These are phyloP conservation scores for Abramis brama DNA, from an alignment of 2,113 vertebrate species.

Conservation along the genomic window DNA sequence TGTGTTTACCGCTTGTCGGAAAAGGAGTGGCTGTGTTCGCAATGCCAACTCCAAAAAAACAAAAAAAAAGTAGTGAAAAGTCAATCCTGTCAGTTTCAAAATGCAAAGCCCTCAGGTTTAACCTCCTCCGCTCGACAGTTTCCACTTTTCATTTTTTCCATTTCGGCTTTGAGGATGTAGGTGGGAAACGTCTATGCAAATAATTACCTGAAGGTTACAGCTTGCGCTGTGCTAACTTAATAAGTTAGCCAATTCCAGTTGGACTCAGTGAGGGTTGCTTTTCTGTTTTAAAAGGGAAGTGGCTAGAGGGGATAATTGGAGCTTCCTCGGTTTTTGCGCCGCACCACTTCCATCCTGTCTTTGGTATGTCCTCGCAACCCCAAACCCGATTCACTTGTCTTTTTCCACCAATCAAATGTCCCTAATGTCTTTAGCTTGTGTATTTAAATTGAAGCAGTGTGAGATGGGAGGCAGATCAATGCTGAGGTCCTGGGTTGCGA, in stretches of 20 bases:
- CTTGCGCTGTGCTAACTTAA: slow-evolving; percentile 50
- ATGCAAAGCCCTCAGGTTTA: slow-evolving; percentile 43
- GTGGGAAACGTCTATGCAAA: slow-evolving; percentile 39
- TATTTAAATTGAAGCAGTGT: slow-evolving; percentile 82
- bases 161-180: slow-evolving; percentile 26
- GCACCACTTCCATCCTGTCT: slow-evolving; percentile 58
- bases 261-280: slow-evolving; percentile 35
- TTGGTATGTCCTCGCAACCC: slow-evolving; percentile 69
- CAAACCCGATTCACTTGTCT: slow-evolving; percentile 63
- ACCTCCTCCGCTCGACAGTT: slow-evolving; percentile 20
- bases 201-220: slow-evolving; percentile 36
- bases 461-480: slow-evolving; percentile 70
- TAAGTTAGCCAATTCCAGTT: slow-evolving; percentile 55
- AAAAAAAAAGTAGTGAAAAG: neutral
- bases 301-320: slow-evolving; percentile 62
- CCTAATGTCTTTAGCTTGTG: slow-evolving; percentile 68
- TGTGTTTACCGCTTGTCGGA: slow-evolving; percentile 38
- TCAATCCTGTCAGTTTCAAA: slow-evolving; percentile 31
- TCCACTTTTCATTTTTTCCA: neutral
- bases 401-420: slow-evolving; percentile 58
- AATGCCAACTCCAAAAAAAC: slow-evolving; percentile 1
- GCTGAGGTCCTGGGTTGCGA: slow-evolving; percentile 45
- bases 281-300: slow-evolving; percentile 50
- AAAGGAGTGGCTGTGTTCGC: slow-evolving; percentile 15
- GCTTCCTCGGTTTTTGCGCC: slow-evolving; percentile 60